These are phyloP conservation scores for Oryzias curvinotus DNA, from an alignment of 2,113 vertebrate species.

Conservation along the genomic window DNA sequence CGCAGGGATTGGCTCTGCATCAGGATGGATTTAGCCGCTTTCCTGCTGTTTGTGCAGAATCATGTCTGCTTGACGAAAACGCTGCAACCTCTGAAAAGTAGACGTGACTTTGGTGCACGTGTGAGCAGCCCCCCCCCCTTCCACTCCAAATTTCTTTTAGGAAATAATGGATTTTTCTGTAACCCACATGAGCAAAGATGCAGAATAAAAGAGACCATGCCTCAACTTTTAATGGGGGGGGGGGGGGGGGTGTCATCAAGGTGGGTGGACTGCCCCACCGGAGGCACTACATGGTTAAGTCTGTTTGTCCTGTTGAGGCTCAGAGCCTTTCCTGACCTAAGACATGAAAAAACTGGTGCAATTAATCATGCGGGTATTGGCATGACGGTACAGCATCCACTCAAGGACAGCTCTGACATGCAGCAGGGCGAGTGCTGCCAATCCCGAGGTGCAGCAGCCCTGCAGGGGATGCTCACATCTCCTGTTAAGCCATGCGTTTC, in stretches of 20 bases:
- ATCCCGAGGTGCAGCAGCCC: slow-evolving; percentile 37
- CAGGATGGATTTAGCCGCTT: slow-evolving; percentile 48
- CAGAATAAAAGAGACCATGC: slow-evolving; percentile 19
- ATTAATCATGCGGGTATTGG: slow-evolving; percentile 72
- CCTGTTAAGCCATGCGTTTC: slow-evolving; percentile 30
- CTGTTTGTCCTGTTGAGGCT: slow-evolving; percentile 62
- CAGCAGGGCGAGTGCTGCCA: slow-evolving; percentile 60
- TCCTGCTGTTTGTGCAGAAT: slow-evolving; percentile 59
- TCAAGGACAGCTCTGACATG: slow-evolving; percentile 64
- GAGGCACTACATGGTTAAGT: slow-evolving; percentile 66
- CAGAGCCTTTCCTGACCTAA: slow-evolving; percentile 51
- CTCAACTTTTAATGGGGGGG: no score
- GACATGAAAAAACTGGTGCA: slow-evolving; percentile 57
- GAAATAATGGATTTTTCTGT: slow-evolving; percentile 1
- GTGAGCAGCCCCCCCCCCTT: not conserved
- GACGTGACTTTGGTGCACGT: slow-evolving; percentile 27
- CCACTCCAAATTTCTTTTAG: no score
- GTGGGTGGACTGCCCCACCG: slow-evolving; percentile 62
- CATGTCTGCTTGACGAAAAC: slow-evolving; percentile 46
- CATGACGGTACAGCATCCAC: slow-evolving; percentile 57
- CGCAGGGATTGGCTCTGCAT: slow-evolving; percentile 56
- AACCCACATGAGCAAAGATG: slow-evolving; percentile 34
- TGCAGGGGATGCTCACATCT: slow-evolving; percentile 17
- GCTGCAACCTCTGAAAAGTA: slow-evolving; percentile 25
- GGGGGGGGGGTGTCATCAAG: slow-evolving; percentile 29